phyloP scores from a whole-genome alignment of 2,797 vertebrate genomes.

The Artibeus jamaicensis region DNA sequence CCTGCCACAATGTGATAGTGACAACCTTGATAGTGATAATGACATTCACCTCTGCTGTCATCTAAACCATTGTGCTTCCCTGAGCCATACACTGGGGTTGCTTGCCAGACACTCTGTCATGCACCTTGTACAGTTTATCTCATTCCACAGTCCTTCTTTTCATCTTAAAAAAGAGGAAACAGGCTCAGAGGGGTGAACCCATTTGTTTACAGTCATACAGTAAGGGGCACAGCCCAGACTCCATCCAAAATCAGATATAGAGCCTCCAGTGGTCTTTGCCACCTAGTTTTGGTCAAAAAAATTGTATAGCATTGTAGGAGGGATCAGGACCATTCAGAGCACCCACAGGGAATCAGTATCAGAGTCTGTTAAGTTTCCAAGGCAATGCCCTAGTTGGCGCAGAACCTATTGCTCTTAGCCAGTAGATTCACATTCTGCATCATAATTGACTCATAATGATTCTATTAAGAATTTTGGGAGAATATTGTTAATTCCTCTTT shows the following conservation, averaged over 20 bases:
- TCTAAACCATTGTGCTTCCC: neutral
- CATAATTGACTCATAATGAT: neutral
- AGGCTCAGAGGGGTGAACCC: neutral
- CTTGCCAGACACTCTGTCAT: neutral
- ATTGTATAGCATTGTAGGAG: neutral
- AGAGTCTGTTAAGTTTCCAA: neutral
- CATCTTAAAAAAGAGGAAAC: neutral
- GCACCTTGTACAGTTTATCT: neutral
- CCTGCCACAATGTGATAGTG: neutral
- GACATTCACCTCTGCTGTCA: neutral
- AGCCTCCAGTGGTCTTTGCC: neutral
- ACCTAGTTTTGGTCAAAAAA: neutral
- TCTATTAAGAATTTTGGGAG: neutral
- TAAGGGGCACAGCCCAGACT: neutral
- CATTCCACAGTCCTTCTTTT: neutral
- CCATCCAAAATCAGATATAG: neutral
- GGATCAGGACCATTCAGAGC: neutral
- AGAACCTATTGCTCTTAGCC: neutral
- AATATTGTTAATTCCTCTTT: neutral
- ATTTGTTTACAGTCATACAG: rapidly evolving
- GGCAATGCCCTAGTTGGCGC: too few relatives aligned
- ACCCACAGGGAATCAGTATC: neutral
- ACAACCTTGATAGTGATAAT: neutral
- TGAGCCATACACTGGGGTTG: neutral
- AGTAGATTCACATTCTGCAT: neutral